A percentile compares a stretch with the other conserved stretches of the same genome.
Evolutionary conservation across 2,888 invertebrate species (phyloP).

Genomic region (Theretra japonica): DNA sequence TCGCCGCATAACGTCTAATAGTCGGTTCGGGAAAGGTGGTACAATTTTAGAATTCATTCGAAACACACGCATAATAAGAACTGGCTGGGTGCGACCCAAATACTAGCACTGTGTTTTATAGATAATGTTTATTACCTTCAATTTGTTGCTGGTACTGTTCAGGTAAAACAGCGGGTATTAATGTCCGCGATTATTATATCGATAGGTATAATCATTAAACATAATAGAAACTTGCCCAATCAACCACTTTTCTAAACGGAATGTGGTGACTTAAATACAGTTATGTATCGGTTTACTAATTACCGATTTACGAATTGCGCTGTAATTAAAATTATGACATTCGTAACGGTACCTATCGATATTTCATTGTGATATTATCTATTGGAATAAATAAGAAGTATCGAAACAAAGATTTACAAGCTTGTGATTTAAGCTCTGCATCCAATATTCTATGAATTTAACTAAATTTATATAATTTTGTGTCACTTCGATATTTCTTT

Average conservation of each 20-base stretch:
- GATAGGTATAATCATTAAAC: background rate
- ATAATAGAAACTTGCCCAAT: background rate
- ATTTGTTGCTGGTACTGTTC: background rate
- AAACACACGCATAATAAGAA: conserved; percentile 30
- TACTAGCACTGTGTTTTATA: conserved; percentile 35
- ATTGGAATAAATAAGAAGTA: no score
- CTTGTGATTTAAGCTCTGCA: no score
- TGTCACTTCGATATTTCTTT: no score
- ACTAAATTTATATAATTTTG: no score
- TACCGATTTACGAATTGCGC: no score
- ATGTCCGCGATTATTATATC: conserved; percentile 13
- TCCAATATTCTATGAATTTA: no score
- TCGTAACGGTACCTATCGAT: no score
- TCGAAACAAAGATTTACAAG: no score
- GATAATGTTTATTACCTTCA: conserved; percentile 20
- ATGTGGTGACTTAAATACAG: background rate
- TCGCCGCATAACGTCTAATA: conserved; percentile 27
- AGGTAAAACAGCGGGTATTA: conserved; percentile 1
- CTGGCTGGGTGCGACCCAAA: conserved; percentile 41
- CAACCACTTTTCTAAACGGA: background rate
- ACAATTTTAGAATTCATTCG: conserved; percentile 37
- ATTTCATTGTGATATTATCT: no score
- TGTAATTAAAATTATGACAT: no score
- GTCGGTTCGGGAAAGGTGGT: conserved; percentile 41
- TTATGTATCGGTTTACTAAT: background rate